A percentile compares a stretch with the other conserved stretches of the same genome.
phyloP scores from a whole-genome alignment of 92 coral and sea anemone species.

The Bergia sp. region DNA sequence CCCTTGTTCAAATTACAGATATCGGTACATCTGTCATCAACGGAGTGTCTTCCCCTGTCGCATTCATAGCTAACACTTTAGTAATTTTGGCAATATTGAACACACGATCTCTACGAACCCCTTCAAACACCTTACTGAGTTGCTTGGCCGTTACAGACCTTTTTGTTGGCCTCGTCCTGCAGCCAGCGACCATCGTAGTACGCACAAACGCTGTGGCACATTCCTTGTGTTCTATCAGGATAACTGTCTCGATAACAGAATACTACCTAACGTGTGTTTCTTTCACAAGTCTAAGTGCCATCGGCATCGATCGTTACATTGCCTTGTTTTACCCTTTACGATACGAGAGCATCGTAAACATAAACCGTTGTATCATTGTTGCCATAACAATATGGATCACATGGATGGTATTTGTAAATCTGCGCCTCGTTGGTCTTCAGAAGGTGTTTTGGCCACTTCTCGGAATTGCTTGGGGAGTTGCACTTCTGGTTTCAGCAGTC shows the following conservation, averaged over 20 bases:
- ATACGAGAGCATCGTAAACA: slow-evolving; percentile 7
- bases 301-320: slow-evolving; percentile 1
- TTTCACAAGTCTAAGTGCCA: neutral
- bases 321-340: neutral
- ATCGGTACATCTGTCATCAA: neutral
- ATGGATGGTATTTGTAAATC: neutral
- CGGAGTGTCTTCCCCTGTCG: neutral
- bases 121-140: neutral
- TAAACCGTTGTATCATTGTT: neutral
- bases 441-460: slow-evolving; percentile 1
- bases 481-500: neutral
- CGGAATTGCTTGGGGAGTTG: slow-evolving; percentile 13
- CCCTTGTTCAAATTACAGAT: neutral
- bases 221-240: neutral
- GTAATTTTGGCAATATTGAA: neutral
- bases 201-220: neutral
- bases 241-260: neutral
- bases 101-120: neutral
- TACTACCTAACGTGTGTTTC: slow-evolving; percentile 1
- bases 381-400: neutral
- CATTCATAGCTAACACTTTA: neutral
- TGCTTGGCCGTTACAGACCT: neutral
- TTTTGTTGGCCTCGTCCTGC: neutral
- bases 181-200: neutral
- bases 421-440: slow-evolving; percentile 4